phyloP scores from a whole-genome alignment of 2,888 invertebrate genomes.

The Buathra laborator region DNA sequence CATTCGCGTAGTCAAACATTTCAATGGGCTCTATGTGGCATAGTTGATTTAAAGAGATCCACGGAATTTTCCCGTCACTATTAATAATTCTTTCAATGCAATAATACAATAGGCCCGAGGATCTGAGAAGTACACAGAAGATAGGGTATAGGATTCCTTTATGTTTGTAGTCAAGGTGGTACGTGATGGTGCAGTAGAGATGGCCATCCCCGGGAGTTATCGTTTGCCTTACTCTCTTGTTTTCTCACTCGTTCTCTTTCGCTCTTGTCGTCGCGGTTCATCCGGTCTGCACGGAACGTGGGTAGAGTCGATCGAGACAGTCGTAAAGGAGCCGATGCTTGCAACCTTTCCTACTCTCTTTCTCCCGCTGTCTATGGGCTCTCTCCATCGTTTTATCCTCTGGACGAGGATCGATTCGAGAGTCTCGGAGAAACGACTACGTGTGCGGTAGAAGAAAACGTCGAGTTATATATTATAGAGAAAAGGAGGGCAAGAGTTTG shows the following conservation, averaged over 20 bases:
- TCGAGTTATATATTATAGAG: conserved; percentile 66
- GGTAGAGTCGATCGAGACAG: conserved; percentile 63
- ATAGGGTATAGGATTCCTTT: conserved; percentile 17
- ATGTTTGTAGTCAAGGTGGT: conserved; percentile 33
- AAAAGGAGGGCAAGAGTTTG: conserved; percentile 17
- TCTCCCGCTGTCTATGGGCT: conserved; percentile 19
- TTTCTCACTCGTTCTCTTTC: conserved; percentile 49
- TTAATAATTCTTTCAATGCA: neutral
- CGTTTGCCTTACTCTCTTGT: conserved; percentile 27
- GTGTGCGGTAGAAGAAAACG: conserved; percentile 68
- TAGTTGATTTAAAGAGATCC: neutral
- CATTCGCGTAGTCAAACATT: neutral
- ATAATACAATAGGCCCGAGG: neutral
- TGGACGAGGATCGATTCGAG: conserved; percentile 67
- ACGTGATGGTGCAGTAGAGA: conserved; percentile 47
- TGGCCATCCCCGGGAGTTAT: conserved; percentile 55
- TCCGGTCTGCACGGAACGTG: conserved; percentile 49
- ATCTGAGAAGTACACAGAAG: neutral
- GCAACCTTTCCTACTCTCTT: conserved; percentile 34
- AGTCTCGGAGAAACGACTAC: conserved; percentile 63
- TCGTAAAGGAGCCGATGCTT: conserved; percentile 63
- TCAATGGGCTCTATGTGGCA: neutral
- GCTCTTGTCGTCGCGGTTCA: conserved; percentile 58
- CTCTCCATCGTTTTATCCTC: conserved; percentile 66
- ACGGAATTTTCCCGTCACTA: neutral